A percentile compares a stretch with the other conserved stretches of the same genome.
These are phyloP conservation scores for Eucidaris tribuloides DNA, from an alignment of 35 echinoderm and acorn worm species.

Conservation along the genomic window DNA sequence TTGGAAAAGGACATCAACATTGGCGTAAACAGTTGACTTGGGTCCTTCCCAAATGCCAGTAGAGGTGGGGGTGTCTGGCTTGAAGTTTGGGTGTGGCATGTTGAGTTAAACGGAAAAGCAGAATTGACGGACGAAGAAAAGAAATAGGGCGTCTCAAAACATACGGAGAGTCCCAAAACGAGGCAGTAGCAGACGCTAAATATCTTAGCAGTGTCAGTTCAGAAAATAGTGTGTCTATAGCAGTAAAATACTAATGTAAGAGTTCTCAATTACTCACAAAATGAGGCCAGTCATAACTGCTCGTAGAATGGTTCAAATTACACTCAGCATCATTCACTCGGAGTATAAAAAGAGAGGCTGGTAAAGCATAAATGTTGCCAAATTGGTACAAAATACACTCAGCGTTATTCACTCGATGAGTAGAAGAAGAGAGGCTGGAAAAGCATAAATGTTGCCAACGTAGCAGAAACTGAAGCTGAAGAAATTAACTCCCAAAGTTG, in stretches of 20 bases:
- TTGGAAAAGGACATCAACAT: not conserved
- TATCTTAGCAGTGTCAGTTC: too few species aligned
- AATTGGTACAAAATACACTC: too few species aligned
- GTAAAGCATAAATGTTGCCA: too few species aligned
- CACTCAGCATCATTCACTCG: too few species aligned
- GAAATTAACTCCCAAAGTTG: not conserved
- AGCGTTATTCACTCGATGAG: too few species aligned
- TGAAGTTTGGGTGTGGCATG: conserved; percentile 12
- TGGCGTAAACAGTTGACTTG: not conserved
- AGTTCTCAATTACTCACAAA: too few species aligned
- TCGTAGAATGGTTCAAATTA: too few species aligned
- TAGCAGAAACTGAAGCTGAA: not conserved
- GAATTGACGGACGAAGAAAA: not conserved
- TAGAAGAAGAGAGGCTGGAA: not conserved
- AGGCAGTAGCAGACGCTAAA: too few species aligned
- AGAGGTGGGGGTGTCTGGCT: not conserved
- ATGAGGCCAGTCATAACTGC: too few species aligned
- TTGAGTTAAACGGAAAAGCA: not conserved
- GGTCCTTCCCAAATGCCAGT: conserved; percentile 11
- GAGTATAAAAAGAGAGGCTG: too few species aligned
- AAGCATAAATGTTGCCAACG: not conserved
- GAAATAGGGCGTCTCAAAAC: not conserved
- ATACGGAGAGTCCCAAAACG: conserved; percentile 3
- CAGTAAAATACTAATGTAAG: too few species aligned
- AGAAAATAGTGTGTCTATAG: too few species aligned